A percentile compares a stretch with the other conserved stretches of the same genome.
phyloP scores from a whole-genome alignment of 2,113 vertebrate species.

The Chaenocephalus aceratus region DNA sequence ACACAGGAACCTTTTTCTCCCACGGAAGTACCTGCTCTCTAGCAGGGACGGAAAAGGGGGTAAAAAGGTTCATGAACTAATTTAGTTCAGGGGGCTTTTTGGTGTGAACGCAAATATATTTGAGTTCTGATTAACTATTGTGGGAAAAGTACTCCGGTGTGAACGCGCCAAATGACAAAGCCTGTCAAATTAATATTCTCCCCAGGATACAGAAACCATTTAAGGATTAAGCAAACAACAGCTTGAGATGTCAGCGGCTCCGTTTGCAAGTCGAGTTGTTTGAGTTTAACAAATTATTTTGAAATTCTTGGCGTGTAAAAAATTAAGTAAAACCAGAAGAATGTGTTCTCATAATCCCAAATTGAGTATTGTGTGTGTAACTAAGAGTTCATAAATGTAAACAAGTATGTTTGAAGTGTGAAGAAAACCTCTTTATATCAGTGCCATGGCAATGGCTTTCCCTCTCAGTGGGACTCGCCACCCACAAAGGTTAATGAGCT shows the following conservation, averaged over 20 bases:
- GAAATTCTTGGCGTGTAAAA: not conserved
- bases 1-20: no score
- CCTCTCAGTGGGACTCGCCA: slow-evolving; percentile 77
- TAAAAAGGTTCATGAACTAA: no score
- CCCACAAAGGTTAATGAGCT: slow-evolving; percentile 91
- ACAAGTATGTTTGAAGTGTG: slow-evolving; percentile 46
- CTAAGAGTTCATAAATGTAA: slow-evolving; percentile 45
- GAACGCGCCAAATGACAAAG: no score
- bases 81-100: no score
- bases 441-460: slow-evolving; percentile 64
- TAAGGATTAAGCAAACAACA: not conserved
- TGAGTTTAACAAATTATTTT: not conserved
- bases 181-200: no score
- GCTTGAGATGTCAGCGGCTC: not conserved
- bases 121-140: no score
- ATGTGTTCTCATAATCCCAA: slow-evolving; percentile 6
- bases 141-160: no score
- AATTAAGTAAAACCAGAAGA: not conserved
- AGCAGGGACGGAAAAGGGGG: no score
- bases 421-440: slow-evolving; percentile 50
- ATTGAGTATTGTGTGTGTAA: slow-evolving; percentile 3
- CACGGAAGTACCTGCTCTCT: no score
- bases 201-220: no score
- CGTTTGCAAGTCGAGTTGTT: not conserved
- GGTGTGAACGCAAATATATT: no score